These are phyloP conservation scores for Sebastes aleutianus DNA, from an alignment of 2,797 vertebrate genomes.

Conservation along the genomic window DNA sequence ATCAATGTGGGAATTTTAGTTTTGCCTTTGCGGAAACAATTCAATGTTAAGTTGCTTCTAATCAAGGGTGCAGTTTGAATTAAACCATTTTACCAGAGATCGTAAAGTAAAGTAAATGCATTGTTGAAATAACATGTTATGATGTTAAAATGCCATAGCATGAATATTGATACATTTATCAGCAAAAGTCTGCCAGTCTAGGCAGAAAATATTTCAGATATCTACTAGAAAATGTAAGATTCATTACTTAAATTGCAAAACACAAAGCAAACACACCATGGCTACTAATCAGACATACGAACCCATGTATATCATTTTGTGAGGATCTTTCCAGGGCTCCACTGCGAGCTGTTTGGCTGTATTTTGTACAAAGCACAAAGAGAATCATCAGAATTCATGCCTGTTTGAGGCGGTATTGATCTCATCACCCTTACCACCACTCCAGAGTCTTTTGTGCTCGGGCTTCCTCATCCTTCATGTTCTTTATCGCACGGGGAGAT, in stretches of 20 bases:
- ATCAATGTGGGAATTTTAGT: neutral
- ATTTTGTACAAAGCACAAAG: constrained; percentile 39
- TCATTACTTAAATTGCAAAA: neutral
- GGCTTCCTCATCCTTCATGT: constrained; percentile 38
- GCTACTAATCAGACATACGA: neutral
- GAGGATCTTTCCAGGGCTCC: neutral
- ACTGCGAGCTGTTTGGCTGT: neutral
- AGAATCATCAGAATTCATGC: constrained; percentile 43
- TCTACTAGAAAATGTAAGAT: neutral
- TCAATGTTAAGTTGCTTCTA: neutral
- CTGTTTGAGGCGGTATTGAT: constrained; percentile 61
- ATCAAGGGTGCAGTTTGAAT: neutral
- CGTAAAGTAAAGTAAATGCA: neutral
- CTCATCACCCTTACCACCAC: constrained; percentile 32
- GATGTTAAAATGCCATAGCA: neutral
- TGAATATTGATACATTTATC: too few species aligned
- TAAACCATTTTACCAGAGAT: neutral
- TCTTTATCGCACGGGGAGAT: constrained; percentile 33
- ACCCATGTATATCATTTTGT: neutral
- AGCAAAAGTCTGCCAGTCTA: too few species aligned
- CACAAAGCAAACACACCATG: neutral
- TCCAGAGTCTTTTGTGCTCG: constrained; percentile 35
- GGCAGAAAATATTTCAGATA: neutral
- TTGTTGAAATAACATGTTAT: neutral
- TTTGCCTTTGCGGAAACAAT: neutral